Evolutionary conservation across 2,888 invertebrate genomes (phyloP).

Genomic region (Epirrhoe alternata): DNA sequence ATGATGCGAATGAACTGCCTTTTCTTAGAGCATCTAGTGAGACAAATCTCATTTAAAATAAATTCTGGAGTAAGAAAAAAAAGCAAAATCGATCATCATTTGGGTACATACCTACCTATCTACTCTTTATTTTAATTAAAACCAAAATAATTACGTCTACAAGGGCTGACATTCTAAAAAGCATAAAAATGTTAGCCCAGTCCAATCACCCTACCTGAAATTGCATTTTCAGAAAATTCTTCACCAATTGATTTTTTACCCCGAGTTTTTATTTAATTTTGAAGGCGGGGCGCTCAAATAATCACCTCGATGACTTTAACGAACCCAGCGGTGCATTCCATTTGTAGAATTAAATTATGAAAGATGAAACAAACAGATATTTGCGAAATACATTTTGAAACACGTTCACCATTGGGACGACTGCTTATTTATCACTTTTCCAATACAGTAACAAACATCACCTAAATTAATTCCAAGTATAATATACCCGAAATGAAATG

Average conservation of each 20-base stretch:
- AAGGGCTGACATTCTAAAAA: background rate
- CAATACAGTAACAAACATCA: slow-evolving; percentile 39
- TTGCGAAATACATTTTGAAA: slow-evolving; percentile 9
- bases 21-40: no score
- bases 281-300: slow-evolving; percentile 10
- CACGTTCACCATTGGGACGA: background rate
- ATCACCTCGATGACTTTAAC: slow-evolving; percentile 9
- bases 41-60: no score
- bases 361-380: background rate
- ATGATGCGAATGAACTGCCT: slow-evolving; percentile 37
- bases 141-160: background rate
- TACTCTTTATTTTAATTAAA: background rate
- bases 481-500: slow-evolving; percentile 43
- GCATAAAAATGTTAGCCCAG: slow-evolving; percentile 11
- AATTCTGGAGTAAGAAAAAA: no score
- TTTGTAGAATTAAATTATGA: background rate
- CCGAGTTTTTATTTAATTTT: slow-evolving; percentile 12
- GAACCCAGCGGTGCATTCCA: slow-evolving; percentile 8
- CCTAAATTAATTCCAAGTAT: slow-evolving; percentile 40
- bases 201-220: slow-evolving; percentile 8
- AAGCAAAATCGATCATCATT: no score
- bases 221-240: slow-evolving; percentile 8
- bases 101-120: no score
- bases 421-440: slow-evolving; percentile 11
- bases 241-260: slow-evolving; percentile 10